Conservation (phyloP, 2,113 vertebrate species). For the Gallinago undulata region DNA sequence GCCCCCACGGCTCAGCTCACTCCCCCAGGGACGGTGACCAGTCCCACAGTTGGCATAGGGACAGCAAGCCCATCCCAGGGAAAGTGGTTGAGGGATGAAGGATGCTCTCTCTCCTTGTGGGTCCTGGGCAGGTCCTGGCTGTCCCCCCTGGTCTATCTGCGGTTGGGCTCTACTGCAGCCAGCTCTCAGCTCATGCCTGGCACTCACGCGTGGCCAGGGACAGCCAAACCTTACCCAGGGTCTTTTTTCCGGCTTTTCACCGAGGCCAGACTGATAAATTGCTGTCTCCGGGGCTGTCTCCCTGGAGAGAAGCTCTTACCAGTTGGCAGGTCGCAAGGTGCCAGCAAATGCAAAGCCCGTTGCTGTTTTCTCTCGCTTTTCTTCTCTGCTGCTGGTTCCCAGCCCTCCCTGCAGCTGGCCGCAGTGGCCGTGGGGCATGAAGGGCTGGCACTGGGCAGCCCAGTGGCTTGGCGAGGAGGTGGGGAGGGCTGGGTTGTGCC, state of each 20-base stretch:
- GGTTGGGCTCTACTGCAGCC: not conserved
- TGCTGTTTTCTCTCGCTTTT: not conserved
- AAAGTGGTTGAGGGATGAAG: not conserved
- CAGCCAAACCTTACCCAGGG: not conserved
- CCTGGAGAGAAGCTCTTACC: not conserved
- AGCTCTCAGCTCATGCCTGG: not conserved
- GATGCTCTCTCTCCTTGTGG: not conserved
- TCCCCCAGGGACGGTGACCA: not conserved
- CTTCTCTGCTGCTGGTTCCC: not conserved
- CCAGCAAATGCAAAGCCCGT: not conserved
- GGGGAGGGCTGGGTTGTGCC: accelerated
- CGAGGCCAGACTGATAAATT: not conserved
- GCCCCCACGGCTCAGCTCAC: not conserved
- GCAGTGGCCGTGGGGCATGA: accelerated
- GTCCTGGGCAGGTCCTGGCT: not conserved
- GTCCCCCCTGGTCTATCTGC: not conserved
- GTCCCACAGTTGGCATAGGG: not conserved
- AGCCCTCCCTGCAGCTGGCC: not conserved
- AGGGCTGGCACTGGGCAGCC: not conserved
- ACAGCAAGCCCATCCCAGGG: accelerated
- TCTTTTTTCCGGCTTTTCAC: not conserved
- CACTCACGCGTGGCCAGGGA: not conserved
- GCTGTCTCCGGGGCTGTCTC: not conserved
- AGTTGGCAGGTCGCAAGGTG: not conserved
- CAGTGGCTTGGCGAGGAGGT: not conserved